phyloP scores from a whole-genome alignment of 1,140 invertebrate genomes.

The Choristoneura fumiferana region DNA sequence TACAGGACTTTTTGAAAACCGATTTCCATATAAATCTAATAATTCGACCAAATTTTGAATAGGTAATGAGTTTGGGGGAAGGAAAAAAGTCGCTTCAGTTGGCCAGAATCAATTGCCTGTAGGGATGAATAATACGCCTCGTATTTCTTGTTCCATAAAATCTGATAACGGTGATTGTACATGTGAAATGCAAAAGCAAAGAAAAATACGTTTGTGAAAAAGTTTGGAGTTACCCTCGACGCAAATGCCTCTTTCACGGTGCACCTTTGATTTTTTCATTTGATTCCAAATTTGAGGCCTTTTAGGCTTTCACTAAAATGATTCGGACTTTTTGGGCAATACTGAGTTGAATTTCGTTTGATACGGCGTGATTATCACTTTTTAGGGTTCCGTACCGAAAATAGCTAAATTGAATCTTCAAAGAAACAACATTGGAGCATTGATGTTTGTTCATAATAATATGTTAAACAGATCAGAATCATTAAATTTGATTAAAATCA shows the following conservation, averaged over 20 bases:
- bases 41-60: conserved; percentile 35
- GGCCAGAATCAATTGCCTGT: conserved; percentile 32
- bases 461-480: no score
- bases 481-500: no score
- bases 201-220: no score
- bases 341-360: no score
- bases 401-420: no score
- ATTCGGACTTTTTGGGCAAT: no score
- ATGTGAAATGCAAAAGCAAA: conserved; percentile 9
- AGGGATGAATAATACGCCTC: no score
- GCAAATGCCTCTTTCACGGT: conserved; percentile 11
- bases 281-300: conserved; percentile 2
- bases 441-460: no score
- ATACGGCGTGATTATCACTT: no score
- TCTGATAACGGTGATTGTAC: conserved; percentile 10
- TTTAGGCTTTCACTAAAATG: neutral
- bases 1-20: conserved; percentile 28
- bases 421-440: no score
- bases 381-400: no score
- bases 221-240: conserved; percentile 23
- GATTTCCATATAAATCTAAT: conserved; percentile 51
- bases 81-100: conserved; percentile 32
- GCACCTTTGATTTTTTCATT: conserved; percentile 6
- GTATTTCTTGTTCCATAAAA: conserved; percentile 19
- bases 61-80: conserved; percentile 32